phyloP scores from a whole-genome alignment of 2,113 vertebrate species.

The Mustela nigripes region DNA sequence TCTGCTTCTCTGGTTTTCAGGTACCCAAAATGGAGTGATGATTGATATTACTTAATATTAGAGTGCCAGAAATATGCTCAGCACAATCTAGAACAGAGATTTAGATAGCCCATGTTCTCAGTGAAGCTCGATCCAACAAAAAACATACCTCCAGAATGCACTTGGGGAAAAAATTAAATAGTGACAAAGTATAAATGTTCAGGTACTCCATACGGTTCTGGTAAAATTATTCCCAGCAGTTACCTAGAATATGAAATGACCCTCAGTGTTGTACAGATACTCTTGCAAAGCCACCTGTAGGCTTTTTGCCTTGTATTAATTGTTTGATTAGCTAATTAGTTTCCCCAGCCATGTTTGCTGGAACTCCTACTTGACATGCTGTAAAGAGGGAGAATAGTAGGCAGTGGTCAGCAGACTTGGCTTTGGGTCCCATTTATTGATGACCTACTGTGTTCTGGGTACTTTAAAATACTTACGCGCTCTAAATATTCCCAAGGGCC shows the following conservation, averaged over 20 bases:
- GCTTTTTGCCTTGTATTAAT: not conserved
- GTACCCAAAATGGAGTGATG: slow-evolving; percentile 45
- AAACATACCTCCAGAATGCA: slow-evolving; percentile 38
- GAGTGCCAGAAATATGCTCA: slow-evolving; percentile 56
- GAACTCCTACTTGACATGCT: not conserved
- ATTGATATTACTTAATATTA: slow-evolving; percentile 56
- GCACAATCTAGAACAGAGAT: slow-evolving; percentile 36
- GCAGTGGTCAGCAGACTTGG: not conserved
- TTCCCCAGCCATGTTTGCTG: not conserved
- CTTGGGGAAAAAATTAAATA: not conserved
- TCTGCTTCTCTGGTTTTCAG: slow-evolving; percentile 51
- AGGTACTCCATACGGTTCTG: not conserved
- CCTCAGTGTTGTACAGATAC: not conserved
- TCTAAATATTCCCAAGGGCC: not conserved
- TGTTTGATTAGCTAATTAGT: not conserved
- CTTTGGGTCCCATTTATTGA: not conserved
- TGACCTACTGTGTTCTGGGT: not conserved
- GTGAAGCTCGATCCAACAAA: not conserved
- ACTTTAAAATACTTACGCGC: not conserved
- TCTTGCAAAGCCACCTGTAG: not conserved
- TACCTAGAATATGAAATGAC: slow-evolving; percentile 24
- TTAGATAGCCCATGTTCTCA: not conserved
- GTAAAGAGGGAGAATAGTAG: not conserved
- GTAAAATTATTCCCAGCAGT: slow-evolving; percentile 2
- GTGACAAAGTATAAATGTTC: not conserved